Evolutionary conservation across 2,888 invertebrate species (phyloP).

Genomic region (Lepidocyrtinus sp.): DNA sequence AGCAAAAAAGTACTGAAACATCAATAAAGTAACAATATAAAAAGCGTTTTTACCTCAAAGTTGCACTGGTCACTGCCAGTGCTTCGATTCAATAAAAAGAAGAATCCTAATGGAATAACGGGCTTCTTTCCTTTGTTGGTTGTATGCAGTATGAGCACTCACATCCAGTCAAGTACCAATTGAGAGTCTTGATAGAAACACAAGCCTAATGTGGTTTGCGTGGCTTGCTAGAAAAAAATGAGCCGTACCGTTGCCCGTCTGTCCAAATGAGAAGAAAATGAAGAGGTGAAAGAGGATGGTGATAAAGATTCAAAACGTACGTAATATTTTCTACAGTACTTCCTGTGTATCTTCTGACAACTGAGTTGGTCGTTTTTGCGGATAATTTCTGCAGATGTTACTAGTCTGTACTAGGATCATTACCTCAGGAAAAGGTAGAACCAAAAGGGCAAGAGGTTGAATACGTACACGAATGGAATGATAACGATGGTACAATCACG

Average conservation of each 20-base stretch:
- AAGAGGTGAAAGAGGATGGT: neutral
- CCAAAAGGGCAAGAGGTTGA: too few species aligned
- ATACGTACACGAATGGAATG: too few species aligned
- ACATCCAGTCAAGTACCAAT: constrained; percentile 35
- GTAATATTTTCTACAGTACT: constrained; percentile 1
- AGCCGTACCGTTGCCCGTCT: constrained; percentile 37
- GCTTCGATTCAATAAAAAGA: constrained; percentile 43
- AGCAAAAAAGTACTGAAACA: too few species aligned
- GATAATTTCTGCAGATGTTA: neutral
- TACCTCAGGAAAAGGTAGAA: neutral
- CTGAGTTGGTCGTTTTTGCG: neutral
- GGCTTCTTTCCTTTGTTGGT: constrained; percentile 34
- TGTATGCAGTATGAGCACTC: constrained; percentile 23
- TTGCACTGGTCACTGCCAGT: constrained; percentile 69
- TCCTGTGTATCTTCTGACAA: neutral
- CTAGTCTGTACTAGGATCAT: neutral
- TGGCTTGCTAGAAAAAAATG: constrained; percentile 35
- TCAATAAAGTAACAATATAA: constrained; percentile 1
- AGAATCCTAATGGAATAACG: constrained; percentile 40
- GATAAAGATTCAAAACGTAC: neutral
- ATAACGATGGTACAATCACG: too few species aligned
- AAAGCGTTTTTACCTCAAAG: constrained; percentile 58
- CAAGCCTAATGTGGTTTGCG: too few species aligned
- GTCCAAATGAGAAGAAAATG: neutral
- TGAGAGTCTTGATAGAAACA: neutral